Conservation (phyloP, 2,888 invertebrate species). For the Branchipolynoe longqiensis region DNA sequence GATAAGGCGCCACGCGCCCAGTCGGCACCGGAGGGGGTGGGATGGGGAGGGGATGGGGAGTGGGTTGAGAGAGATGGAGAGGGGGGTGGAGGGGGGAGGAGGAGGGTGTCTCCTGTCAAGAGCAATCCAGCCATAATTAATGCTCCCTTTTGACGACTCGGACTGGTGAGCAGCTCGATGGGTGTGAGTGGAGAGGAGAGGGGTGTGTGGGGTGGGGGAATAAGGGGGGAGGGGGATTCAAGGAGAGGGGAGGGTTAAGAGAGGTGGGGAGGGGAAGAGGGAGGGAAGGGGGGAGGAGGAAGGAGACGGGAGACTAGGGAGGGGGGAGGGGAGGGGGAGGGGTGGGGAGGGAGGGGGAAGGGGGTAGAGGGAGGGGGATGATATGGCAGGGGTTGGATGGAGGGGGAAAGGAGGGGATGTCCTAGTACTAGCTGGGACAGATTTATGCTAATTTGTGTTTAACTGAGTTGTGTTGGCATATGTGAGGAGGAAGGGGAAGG, state of each 20-base stretch:
- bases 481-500: too few relatives aligned
- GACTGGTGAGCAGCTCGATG: not conserved
- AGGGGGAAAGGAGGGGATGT: too few relatives aligned
- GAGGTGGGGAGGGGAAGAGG: not conserved
- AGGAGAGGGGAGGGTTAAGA: not conserved
- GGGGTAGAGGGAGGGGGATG: not conserved
- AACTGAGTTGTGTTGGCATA: too few relatives aligned
- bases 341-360: not conserved
- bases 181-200: not conserved
- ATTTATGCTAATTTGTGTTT: too few relatives aligned
- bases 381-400: too few relatives aligned
- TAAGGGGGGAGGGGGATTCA: not conserved
- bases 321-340: not conserved
- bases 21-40: not conserved
- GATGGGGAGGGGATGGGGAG: too few relatives aligned
- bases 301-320: not conserved
- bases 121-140: too few relatives aligned
- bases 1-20: slow-evolving; percentile 10
- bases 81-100: not conserved
- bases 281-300: not conserved
- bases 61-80: not conserved
- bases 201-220: slow-evolving; percentile 5
- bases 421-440: too few relatives aligned
- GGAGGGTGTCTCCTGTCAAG: too few relatives aligned
- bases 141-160: too few relatives aligned